These are phyloP conservation scores for Centruroides sculpturatus DNA, from an alignment of 1,140 invertebrate species.

Conservation along the genomic window DNA sequence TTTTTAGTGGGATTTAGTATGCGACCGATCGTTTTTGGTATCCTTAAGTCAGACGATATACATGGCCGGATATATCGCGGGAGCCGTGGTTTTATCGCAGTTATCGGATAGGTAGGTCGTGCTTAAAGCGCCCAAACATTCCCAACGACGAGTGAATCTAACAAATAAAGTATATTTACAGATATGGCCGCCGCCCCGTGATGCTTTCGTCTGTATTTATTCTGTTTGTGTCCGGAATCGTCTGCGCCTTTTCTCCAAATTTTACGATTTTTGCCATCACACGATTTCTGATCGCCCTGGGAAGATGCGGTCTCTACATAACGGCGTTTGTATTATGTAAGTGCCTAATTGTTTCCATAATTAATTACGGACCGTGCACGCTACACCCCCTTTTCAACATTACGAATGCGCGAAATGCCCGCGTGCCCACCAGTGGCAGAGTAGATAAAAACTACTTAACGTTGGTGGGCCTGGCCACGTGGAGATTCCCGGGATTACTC, in stretches of 20 bases:
- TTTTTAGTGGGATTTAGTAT: constrained; percentile 57
- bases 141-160: too few relatives aligned
- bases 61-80: constrained; percentile 65
- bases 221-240: constrained; percentile 1
- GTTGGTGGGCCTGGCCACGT: too few relatives aligned
- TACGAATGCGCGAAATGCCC: too few relatives aligned
- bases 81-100: constrained; percentile 62
- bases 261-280: constrained; percentile 9
- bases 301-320: constrained; percentile 4
- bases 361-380: too few relatives aligned
- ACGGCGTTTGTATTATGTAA: constrained; percentile 10
- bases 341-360: background rate
- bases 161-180: background rate
- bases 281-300: constrained; percentile 8
- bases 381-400: too few relatives aligned
- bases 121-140: background rate
- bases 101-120: constrained; percentile 54
- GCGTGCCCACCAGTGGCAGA: too few relatives aligned
- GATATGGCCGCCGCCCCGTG: constrained; percentile 3
- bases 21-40: constrained; percentile 45
- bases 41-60: constrained; percentile 58
- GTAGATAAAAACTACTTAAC: too few relatives aligned
- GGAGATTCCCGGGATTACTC: too few relatives aligned
- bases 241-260: constrained; percentile 8
- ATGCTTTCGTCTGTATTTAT: constrained; percentile 1